Evolutionary conservation across 2,888 invertebrate species (phyloP).

Genomic region (Coelogynopora nodosa): DNA sequence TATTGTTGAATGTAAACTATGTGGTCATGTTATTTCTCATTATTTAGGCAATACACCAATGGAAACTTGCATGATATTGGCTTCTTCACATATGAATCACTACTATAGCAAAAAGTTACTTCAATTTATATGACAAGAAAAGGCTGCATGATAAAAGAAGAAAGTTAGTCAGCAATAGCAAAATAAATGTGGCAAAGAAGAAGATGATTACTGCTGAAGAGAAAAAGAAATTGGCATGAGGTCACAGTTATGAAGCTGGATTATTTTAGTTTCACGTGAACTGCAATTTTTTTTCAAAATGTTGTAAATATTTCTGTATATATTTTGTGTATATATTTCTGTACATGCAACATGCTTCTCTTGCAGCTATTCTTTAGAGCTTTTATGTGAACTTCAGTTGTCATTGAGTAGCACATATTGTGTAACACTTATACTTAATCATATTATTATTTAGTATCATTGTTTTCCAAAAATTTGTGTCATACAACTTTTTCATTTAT

Average conservation of each 20-base stretch:
- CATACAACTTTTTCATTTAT: neutral
- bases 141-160: neutral
- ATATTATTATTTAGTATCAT: neutral
- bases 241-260: neutral
- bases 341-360: neutral
- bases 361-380: neutral
- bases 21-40: no score
- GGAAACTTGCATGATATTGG: no score
- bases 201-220: neutral
- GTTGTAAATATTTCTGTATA: neutral
- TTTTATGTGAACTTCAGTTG: neutral
- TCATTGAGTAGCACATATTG: neutral
- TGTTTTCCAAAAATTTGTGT: neutral
- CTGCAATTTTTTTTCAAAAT: neutral
- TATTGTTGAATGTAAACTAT: no score
- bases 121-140: neutral
- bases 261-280: neutral
- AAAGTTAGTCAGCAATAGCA: neutral
- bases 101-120: neutral
- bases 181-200: neutral
- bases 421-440: neutral
- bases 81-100: neutral
- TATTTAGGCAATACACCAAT: no score
- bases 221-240: neutral
- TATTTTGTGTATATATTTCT: neutral